These are phyloP conservation scores for Vidua macroura DNA, from an alignment of 2,113 vertebrate genomes.

Conservation along the genomic window DNA sequence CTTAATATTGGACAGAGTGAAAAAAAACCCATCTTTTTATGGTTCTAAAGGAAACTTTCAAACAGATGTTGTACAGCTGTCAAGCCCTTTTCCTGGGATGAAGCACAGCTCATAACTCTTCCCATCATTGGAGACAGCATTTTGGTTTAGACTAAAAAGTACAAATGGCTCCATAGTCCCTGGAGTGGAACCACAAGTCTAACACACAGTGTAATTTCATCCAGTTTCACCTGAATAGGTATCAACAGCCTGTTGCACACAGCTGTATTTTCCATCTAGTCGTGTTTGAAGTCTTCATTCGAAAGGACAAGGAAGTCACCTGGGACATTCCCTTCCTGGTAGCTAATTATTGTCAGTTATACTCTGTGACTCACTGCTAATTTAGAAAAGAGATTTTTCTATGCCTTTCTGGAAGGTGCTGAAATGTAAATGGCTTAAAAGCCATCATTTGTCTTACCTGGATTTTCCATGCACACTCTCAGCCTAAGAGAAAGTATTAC, in stretches of 20 bases:
- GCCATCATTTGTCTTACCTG: not conserved
- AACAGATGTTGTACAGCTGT: not conserved
- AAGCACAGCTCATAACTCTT: not conserved
- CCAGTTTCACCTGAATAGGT: not conserved
- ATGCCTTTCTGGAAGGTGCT: not conserved
- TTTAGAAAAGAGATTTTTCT: not conserved
- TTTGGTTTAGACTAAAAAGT: not conserved
- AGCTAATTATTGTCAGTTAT: not conserved
- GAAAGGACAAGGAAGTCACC: not conserved
- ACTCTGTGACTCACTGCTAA: not conserved
- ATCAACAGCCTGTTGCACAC: not conserved
- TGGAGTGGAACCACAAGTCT: not conserved
- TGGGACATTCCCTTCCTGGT: not conserved
- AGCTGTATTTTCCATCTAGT: not conserved
- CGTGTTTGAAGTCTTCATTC: not conserved
- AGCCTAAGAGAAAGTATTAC: not conserved
- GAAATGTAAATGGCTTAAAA: not conserved
- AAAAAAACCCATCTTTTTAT: rapidly evolving
- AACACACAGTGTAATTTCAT: not conserved
- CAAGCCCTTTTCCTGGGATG: not conserved
- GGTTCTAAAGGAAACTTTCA: not conserved
- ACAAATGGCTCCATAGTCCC: not conserved
- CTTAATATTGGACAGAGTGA: not conserved
- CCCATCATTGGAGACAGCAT: not conserved
- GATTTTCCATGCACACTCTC: not conserved